Evolutionary conservation across 2,113 vertebrate species (phyloP).

Genomic region (Odocoileus hemionus): DNA sequence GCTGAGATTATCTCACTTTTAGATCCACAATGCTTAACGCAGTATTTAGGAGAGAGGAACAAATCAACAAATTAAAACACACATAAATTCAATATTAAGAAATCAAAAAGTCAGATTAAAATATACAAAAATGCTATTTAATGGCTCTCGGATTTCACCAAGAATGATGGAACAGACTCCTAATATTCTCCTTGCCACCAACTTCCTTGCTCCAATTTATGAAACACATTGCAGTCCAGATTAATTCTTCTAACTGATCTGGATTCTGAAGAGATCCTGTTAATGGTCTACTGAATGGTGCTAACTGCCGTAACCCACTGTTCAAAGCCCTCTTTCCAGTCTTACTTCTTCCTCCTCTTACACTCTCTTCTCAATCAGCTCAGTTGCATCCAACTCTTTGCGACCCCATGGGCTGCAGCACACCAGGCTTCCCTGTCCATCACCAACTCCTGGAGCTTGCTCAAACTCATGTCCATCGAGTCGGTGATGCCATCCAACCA

Average conservation of each 20-base stretch:
- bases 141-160: neutral
- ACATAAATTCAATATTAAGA: neutral
- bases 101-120: neutral
- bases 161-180: neutral
- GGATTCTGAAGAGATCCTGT: neutral
- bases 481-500: neutral
- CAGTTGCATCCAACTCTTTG: neutral
- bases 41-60: neutral
- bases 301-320: neutral
- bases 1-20: neutral
- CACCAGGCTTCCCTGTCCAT: neutral
- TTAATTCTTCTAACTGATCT: neutral
- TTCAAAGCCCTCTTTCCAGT: neutral
- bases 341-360: neutral
- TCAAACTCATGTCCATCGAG: neutral
- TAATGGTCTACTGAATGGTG: neutral
- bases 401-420: neutral
- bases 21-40: neutral
- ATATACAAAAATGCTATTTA: neutral
- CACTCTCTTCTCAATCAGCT: neutral
- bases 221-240: neutral
- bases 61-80: conserved; percentile 13
- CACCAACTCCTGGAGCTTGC: neutral
- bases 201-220: neutral
- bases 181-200: neutral